Base-by-base conservation (phyloP, 2,113 vertebrate genomes). In the Stegostoma tigrinum region DNA sequence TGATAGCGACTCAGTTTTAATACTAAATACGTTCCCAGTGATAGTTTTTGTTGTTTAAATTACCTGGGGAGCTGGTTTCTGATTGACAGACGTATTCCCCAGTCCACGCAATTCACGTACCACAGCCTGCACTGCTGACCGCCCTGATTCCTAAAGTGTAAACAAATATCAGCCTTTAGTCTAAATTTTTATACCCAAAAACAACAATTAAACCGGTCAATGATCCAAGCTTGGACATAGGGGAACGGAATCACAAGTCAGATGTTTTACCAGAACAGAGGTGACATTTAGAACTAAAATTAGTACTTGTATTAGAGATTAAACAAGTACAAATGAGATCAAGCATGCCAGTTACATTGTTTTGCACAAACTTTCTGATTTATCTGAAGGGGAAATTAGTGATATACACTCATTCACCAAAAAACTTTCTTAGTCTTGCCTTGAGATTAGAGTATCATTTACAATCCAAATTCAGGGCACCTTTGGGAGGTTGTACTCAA, bases 121-220 rank as follows among this genome's bases (percentile, higher is more conserved):
- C 90, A 96, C 97, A 96, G 97, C 95, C 68, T 97, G 97, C 78
- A 93, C 23, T 72, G 96, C 83, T 95, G 97, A 96, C 21, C 96
- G 96, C 95, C 97, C 97, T 12, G 97, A 97, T 55, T 98, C 98
- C 98, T 98, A 95, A 83, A 67, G 5, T 55, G 96, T 15, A 95
- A 96, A 96, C 24, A 96, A 96, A 5, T 96, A 96, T 70, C 27
- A 95, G 45, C 10, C 27, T 95, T 95, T 70, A 70, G 52, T 72
- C 67, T 52, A 95, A 72, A 95, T 24, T 48, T 61, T 72, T 48
- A 34, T 45, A 95, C 23, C 4, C 67, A 3, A 45, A 45, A 91
- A 55, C 5, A 34, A 12, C 87, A 90, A 90, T 90, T 90, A 34
- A 89, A 64, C 55, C 15, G 30, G 86, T 55, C 52, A 55, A 55